A percentile compares a stretch with the other conserved stretches of the same genome.
Conservation (phyloP, 2,113 vertebrate genomes). For the Lepisosteus osseus region DNA sequence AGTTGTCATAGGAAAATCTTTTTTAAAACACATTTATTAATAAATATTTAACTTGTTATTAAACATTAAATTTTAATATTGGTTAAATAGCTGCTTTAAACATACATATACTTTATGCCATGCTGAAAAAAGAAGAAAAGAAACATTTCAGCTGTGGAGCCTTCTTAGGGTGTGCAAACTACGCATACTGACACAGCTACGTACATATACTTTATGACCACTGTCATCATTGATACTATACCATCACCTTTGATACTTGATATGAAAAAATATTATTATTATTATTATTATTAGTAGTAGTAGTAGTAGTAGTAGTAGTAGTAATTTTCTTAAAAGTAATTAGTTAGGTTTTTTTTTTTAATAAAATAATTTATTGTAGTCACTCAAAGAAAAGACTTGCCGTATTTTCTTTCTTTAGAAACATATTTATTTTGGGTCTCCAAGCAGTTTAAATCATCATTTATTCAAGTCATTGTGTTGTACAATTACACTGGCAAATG, state of each 20-base stretch:
- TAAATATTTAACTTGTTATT: too few relatives aligned
- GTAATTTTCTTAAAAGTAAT: constrained; percentile 35
- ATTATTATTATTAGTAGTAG: neutral
- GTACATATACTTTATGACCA: constrained; percentile 9
- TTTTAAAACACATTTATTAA: too few relatives aligned
- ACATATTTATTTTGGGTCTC: constrained; percentile 57
- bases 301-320: neutral
- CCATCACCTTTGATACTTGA: neutral
- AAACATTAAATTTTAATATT: neutral
- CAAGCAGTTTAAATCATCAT: constrained; percentile 64
- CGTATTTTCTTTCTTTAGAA: constrained; percentile 46
- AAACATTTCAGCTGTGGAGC: too few relatives aligned
- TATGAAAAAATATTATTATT: constrained; percentile 40
- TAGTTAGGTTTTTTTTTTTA: constrained; percentile 39
- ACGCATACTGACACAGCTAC: too few relatives aligned
- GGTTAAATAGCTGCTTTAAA: neutral
- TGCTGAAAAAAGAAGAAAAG: too few relatives aligned
- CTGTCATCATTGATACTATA: constrained; percentile 11
- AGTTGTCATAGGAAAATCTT: too few relatives aligned
- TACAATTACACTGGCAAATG: constrained; percentile 74
- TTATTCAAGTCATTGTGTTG: constrained; percentile 71
- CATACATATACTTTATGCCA: neutral
- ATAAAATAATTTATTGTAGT: constrained; percentile 42
- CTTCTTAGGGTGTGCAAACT: too few relatives aligned
- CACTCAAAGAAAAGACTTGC: constrained; percentile 24